Base-by-base conservation (phyloP, 2,888 invertebrate species). In the Hoplodrina blanda region DNA sequence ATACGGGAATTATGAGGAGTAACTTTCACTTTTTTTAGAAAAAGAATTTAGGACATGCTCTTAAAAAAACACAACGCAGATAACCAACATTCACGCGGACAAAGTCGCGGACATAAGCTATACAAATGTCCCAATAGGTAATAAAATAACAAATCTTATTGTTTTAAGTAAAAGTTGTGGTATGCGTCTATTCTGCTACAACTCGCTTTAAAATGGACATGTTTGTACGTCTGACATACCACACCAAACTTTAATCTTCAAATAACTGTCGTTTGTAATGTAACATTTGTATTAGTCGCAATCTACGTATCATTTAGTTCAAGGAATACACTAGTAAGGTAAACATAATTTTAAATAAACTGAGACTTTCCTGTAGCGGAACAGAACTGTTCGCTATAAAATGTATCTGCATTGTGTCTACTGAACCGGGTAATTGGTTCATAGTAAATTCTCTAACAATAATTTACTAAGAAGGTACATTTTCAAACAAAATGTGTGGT, bases 231-330 rank as follows among this genome's bases (percentile, higher is more conserved):
- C 1, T 25, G 25, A 25, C 25, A 25, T 25, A 2, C 25, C 25
- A 25, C 25, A 60, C 60, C 37, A 75, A 75, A 71, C 68, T 46
- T 41, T 46, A 17, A 17, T 70, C 70, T 63, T 37, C 44, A 68
- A 15, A 69, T 54, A 53, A 64, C 41, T 64, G 50, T 62, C 46
- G 37, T 60, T 60, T 19, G 25, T 33, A 56, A 55, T 59, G 52
- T 66, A 61, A 71, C 56, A 74, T 81, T 81, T 78, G 53, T 73
- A 81, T 74, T 66, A 56, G 64, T 61, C 62, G 55, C 59, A 69
- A 69, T 44, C 55, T 67, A 72, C 53, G 55, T 54, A 57, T 54
- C 55, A 77, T 69, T 76, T 72, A 69, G 62, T 76, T 67, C 62
- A 63, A 80, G 68, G 73, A 66, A 74, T 44, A 62, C 33, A 19